Evolutionary conservation across 1,140 invertebrate genomes (phyloP), one percentile per base, ranked within the genome.

Genomic region (Hormaphis cornu): DNA sequence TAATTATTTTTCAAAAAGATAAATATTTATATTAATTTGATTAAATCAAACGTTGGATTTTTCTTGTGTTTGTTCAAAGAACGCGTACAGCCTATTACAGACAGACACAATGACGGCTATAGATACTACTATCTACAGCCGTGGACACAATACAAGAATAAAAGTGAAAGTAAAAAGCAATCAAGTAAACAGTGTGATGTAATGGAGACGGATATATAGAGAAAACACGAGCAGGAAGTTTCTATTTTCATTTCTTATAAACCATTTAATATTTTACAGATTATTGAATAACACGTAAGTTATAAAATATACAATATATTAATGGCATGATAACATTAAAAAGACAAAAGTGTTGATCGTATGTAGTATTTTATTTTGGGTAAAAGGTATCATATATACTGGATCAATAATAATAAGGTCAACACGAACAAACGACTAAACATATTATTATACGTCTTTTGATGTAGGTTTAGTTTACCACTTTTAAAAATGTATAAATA

Each of bases 381-480:
- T n/a, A n/a, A n/a, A n/a, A n/a, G n/a, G n/a, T n/a, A n/a, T n/a
- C 9, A 35, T 35, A 7, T 37, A 35, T 22, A 56, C 16, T 35
- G 53, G 33, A 58, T 58, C 54, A 40, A 58, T 58, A 58, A n/a
- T n/a, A n/a, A 58, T 24, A 58, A 58, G 54, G 54, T 58, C 54
- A 58, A 37, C 52, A 58, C 22, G 10, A 8, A 18, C 16, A 30
- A 53, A 53, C 16, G 14, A 58, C 20, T 58, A 40, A 18, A 40
- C 37, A 24, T 16, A 40, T 58, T 33, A n/a, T n/a, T n/a, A n/a
- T n/a, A n/a, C n/a, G n/a, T 18, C 8, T 3, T 30, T 24, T 58
- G 20, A 37, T 22, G 18, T 24, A 37, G n/a, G 9, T 54, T 20
- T 18, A 52, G 20, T 18, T 53, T 33, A n/a, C n/a, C n/a, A n/a